Evolutionary conservation across 2,888 invertebrate genomes (phyloP).

Genomic region (Nasonia oneida): DNA sequence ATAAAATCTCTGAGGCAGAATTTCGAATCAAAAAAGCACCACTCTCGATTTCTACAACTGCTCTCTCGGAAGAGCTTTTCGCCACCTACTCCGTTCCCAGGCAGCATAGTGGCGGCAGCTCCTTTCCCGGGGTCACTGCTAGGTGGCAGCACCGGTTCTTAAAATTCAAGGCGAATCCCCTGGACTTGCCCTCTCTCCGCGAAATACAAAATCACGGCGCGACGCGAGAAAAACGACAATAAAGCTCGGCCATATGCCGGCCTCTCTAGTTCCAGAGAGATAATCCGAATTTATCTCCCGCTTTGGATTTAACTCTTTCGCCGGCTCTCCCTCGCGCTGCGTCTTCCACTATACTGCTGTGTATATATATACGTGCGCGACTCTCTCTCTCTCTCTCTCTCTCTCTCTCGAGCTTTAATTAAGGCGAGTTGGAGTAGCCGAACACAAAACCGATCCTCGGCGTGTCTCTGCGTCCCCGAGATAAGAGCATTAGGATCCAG

Average conservation of each 20-base stretch:
- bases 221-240: slow-evolving; percentile 16
- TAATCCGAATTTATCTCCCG: slow-evolving; percentile 55
- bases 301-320: slow-evolving; percentile 27
- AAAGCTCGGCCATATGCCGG: slow-evolving; percentile 27
- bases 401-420: slow-evolving; percentile 38
- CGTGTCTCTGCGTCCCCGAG: neutral
- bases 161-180: slow-evolving; percentile 55
- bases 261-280: neutral
- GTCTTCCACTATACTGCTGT: neutral
- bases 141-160: slow-evolving; percentile 72
- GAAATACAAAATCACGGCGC: slow-evolving; percentile 10
- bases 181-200: slow-evolving; percentile 31
- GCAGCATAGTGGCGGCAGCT: neutral
- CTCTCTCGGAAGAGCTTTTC: neutral
- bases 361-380: neutral
- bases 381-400: neutral
- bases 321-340: neutral
- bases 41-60: neutral
- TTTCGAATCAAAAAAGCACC: neutral
- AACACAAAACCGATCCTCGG: slow-evolving; percentile 10
- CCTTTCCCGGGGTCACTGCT: slow-evolving; percentile 71
- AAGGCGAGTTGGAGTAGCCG: slow-evolving; percentile 11
- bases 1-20: neutral
- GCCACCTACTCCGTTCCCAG: neutral
- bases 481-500: slow-evolving; percentile 57